Base-by-base conservation (phyloP, 2,797 vertebrate species). In the Sandelia bainsii region DNA sequence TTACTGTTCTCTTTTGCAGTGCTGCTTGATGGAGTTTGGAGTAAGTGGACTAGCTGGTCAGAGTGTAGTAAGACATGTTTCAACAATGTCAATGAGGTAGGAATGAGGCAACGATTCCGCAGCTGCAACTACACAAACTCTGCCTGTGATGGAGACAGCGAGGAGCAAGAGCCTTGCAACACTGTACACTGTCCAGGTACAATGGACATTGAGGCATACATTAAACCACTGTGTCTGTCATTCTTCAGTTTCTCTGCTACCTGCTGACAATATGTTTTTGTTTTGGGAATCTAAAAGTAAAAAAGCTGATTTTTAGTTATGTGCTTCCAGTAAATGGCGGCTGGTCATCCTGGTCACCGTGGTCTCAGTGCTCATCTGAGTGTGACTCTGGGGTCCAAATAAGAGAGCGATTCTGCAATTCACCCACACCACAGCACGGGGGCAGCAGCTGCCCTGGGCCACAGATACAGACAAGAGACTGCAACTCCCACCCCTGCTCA, bases 1-100 rank as follows among this genome's bases (percentile, higher is more conserved):
- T 20, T 23, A 0, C 20, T 7, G 4, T 49, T 14, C 9, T 73
- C 11, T 11, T 72, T 11, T 84, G 7, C 77, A 93, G 92, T 1
- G 0, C 20, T 74, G 0, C 81, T 86, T n/a, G 87, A 77, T 51
- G 86, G 84, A 8, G 67, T 60, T 2, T 97, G 96, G 97, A 89
- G 87, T 3, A 67, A 90, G 74, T 97, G 97, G 97, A 94, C 87
- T 0, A 25, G 87, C 19, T 97, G 97, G 96, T 96, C 96, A 0
- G 82, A 95, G 58, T 97, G 97, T 86, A 96, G 95, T 22, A 95
- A 85, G 80, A 96, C 95, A 0, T 98, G 96, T 83, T 96, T 96
- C 80, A 81, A 92, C 58, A 87, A 94, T 0, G 93, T 94, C 3
- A 94, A 96, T 2, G 81, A 83, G 6, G 94, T 95, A 0, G 95